phyloP scores from a whole-genome alignment of 2,113 vertebrate species.

The Thalassoma bifasciatum region DNA sequence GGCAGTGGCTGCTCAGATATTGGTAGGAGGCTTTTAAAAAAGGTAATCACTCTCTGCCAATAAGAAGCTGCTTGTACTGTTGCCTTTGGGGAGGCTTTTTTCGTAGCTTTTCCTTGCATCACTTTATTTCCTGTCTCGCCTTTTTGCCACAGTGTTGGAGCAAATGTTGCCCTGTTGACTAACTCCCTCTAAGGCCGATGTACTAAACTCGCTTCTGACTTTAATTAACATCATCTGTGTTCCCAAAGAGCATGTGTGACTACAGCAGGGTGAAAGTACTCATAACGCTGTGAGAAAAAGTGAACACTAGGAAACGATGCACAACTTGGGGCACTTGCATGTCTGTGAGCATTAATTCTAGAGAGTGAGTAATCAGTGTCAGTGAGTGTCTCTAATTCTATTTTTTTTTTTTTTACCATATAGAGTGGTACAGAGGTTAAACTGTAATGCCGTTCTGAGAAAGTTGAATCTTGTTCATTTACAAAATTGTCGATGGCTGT shows the following conservation, averaged over 20 bases:
- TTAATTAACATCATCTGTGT: constrained; percentile 41
- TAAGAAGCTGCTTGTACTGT: not conserved
- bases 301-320: not conserved
- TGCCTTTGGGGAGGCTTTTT: not conserved
- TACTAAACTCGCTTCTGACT: not conserved
- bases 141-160: not conserved
- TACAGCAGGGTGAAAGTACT: not conserved
- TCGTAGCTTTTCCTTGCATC: not conserved
- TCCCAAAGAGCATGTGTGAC: constrained; percentile 1
- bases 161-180: not conserved
- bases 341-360: not conserved
- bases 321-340: not conserved
- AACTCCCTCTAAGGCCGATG: not conserved
- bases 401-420: not conserved
- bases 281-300: not conserved
- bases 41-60: not conserved
- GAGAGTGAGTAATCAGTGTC: not conserved
- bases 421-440: too few species aligned
- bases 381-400: not conserved
- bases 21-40: not conserved
- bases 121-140: not conserved
- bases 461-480: not conserved
- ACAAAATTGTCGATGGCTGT: not conserved
- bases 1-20: not conserved
- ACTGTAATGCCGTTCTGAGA: too few species aligned